Conservation (phyloP, 2,113 vertebrate species). For the Callipepla squamata region DNA sequence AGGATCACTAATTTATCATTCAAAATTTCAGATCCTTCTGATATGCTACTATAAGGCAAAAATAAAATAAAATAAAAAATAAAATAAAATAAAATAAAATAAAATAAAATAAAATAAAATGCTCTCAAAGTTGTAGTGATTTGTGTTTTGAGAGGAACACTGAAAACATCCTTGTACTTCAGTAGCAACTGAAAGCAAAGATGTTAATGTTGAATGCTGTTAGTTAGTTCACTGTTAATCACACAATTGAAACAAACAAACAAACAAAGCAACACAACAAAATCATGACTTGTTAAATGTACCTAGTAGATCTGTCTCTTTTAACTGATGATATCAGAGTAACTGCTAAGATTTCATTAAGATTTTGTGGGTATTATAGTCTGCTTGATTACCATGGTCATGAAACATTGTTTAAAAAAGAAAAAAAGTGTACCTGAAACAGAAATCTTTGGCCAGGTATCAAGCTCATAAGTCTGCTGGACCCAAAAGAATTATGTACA, state of each 20-base stretch:
- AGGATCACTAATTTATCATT: not conserved
- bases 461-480: not conserved
- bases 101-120: too few species aligned
- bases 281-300: rapidly evolving
- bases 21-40: not conserved
- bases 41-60: rapidly evolving
- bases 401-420: not conserved
- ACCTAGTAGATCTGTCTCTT: not conserved
- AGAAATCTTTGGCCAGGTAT: not conserved
- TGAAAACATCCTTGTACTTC: not conserved
- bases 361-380: not conserved
- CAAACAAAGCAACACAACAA: not conserved
- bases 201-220: not conserved
- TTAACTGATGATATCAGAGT: not conserved
- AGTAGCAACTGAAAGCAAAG: not conserved
- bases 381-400: not conserved
- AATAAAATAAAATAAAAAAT: not conserved
- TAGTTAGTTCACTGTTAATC: not conserved
- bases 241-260: not conserved
- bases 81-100: not conserved
- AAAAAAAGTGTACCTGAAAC: rapidly evolving
- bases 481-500: not conserved
- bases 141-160: not conserved
- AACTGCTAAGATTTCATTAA: not conserved
- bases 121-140: not conserved